Conservation (phyloP, 1,140 invertebrate species). For the Lithobius niger region DNA sequence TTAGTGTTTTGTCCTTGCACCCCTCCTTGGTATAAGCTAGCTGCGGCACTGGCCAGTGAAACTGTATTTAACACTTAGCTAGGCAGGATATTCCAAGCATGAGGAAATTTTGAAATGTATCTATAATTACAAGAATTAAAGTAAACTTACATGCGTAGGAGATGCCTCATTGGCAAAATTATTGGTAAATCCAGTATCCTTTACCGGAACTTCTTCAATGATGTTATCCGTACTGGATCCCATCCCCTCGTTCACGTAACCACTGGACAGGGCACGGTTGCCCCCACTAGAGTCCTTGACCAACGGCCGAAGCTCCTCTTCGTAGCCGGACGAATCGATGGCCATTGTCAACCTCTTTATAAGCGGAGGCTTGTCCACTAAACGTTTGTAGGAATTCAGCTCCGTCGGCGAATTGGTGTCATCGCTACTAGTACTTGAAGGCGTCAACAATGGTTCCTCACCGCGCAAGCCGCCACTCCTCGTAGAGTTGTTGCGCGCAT, state of each 20-base stretch:
- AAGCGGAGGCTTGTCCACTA: conserved; percentile 63
- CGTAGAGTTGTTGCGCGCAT: too few relatives aligned
- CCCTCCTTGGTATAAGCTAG: too few relatives aligned
- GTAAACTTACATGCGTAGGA: conserved; percentile 1
- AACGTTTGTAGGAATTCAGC: conserved; percentile 65
- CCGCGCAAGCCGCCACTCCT: neutral
- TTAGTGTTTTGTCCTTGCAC: too few relatives aligned
- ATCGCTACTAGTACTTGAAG: conserved; percentile 47
- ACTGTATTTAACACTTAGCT: too few relatives aligned
- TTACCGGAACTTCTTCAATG: neutral
- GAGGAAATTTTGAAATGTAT: too few relatives aligned
- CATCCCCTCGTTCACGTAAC: conserved; percentile 58
- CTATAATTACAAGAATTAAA: neutral
- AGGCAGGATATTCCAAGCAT: too few relatives aligned
- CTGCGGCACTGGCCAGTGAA: too few relatives aligned
- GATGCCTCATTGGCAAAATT: neutral
- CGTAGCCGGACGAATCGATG: conserved; percentile 34
- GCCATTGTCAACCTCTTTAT: conserved; percentile 62
- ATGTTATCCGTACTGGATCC: neutral
- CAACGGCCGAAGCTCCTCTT: conserved; percentile 37
- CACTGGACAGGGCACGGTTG: conserved; percentile 44
- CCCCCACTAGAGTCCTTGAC: conserved; percentile 29
- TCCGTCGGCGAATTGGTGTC: conserved; percentile 78
- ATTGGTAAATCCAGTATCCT: conserved; percentile 1
- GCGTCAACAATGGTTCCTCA: conserved; percentile 32